Base-by-base conservation (phyloP, 2,113 vertebrate species). In the Dicaeum eximium region DNA sequence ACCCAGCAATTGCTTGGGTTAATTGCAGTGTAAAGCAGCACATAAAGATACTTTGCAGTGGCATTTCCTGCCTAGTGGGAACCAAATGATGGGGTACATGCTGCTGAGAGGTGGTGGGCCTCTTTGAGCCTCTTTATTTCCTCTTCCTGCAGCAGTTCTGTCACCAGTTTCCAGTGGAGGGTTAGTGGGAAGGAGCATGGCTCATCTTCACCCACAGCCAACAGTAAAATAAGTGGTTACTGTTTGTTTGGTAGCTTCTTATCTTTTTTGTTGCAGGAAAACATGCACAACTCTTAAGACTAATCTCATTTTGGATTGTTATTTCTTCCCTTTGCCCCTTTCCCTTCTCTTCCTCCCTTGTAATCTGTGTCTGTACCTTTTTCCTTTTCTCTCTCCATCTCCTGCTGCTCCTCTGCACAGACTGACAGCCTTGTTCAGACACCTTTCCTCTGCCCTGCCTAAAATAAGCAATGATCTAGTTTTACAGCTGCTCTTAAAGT, bases 391-490 rank as follows among this genome's bases (percentile, higher is more conserved):
- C 15, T 61, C 28, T 74, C 33, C 47, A 5, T 38, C n/a, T 71
- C 42, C n/a, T 83, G 7, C 48, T 25, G 21, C 45, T 83, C 22
- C 48, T 60, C 66, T 80, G 57, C 70, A 30, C 53, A 44, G 57
- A 13, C 78, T 50, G 60, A 20, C 44, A 74, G 61, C 54, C 92
- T 69, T 14, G 3, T 51, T 86, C 77, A n/a, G 16, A 11, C 51
- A n/a, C 65, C 33, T 93, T 92, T 69, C 67, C 50, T 78, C 64
- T 92, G 54, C 83, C 84, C 47, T 64, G 33, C 73, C 81, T 70
- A 71, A 67, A 94, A 91, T 74, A 93, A 92, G 80, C 78, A 15
- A 2, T 87, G 84, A 62, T 84, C 77, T 74, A 80, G 65, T 91
- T 89, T 64, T 77, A 86, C 16, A 65, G 4, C 31, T 74, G 65